Percentiles rank a stretch among this genome's conserved stretches.
Evolutionary conservation across 1,140 invertebrate genomes (phyloP).

Genomic region (Drosophila saltans): DNA sequence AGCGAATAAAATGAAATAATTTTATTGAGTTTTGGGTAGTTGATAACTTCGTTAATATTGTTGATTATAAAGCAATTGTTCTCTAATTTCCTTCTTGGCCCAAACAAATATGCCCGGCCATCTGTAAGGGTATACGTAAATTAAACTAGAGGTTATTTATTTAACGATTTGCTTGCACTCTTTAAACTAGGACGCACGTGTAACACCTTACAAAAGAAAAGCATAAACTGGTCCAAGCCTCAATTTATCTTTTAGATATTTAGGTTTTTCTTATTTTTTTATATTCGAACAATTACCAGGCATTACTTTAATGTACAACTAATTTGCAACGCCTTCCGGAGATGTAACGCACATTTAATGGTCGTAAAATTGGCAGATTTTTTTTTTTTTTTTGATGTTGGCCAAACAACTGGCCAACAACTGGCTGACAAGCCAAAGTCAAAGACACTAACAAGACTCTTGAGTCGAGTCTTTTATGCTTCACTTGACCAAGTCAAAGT

Average conservation of each 20-base stretch:
- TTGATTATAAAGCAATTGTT: too few species aligned
- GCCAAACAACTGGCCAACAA: constrained; percentile 43
- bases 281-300: constrained; percentile 39
- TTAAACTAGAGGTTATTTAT: constrained; percentile 52
- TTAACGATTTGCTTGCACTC: constrained; percentile 21
- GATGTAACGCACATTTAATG: constrained; percentile 33
- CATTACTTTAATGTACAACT: constrained; percentile 52
- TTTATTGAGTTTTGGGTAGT: too few species aligned
- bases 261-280: too few species aligned
- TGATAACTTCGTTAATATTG: too few species aligned
- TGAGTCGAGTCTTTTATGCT: constrained; percentile 16
- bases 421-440: constrained; percentile 46
- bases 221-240: constrained; percentile 36
- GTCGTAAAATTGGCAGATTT: constrained; percentile 22
- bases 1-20: too few species aligned
- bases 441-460: constrained; percentile 61
- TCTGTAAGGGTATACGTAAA: constrained; percentile 4
- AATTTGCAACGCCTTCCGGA: constrained; percentile 43
- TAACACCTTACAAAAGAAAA: constrained; percentile 48
- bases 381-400: constrained; percentile 36
- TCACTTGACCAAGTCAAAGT: constrained; percentile 9
- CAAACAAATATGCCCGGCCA: too few species aligned
- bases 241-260: constrained; percentile 33
- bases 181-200: constrained; percentile 62
- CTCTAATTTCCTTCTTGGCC: too few species aligned